Evolutionary conservation across 1,140 invertebrate genomes (phyloP), one percentile per base, ranked within the genome.

Genomic region (Cyclina sinensis): DNA sequence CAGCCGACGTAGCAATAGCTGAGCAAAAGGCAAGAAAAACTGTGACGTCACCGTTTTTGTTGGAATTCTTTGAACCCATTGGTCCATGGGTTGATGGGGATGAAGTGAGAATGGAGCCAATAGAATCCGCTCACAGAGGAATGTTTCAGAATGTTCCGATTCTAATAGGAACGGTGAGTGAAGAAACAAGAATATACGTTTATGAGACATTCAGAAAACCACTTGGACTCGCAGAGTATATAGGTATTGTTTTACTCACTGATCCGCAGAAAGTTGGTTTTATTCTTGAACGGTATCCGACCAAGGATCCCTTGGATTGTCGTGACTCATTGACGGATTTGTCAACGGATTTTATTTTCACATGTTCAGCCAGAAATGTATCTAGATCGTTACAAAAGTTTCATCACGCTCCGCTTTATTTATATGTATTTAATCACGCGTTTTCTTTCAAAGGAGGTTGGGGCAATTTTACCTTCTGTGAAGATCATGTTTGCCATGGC

Each of bases 401-500:
- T 18, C 89, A 89, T n/a, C 57, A 81, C 16, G 57, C 37, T 9
- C 32, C 65, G n/a, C 68, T 90, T 9, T 93, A 88, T 89, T n/a
- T 86, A 16, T 94, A 93, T 48, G 86, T 93, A 0, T 94, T 91
- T 84, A 90, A 93, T 74, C 93, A 93, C 82, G 91, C 91, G 7
- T 91, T 92, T 79, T 91, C 89, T 4, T 92, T 90, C 24, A n/a
- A 30, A 32, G 76, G 84, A 9, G 93, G 90, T 2, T 94, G 93
- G 93, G 92, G 91, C 0, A 91, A 88, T n/a, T 80, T 92, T 54
- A 91, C 90, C 4, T 92, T 90, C 46, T 94, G 93, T 59, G 86
- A 92, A n/a, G 81, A 73, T 16, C 91, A 93, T 39, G 94, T 93
- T 7, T 93, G 92, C 32, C 94, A 94, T 89, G 93, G 91, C 21